Evolutionary conservation across 2,113 vertebrate species (phyloP).

Genomic region (Steatornis caripensis): DNA sequence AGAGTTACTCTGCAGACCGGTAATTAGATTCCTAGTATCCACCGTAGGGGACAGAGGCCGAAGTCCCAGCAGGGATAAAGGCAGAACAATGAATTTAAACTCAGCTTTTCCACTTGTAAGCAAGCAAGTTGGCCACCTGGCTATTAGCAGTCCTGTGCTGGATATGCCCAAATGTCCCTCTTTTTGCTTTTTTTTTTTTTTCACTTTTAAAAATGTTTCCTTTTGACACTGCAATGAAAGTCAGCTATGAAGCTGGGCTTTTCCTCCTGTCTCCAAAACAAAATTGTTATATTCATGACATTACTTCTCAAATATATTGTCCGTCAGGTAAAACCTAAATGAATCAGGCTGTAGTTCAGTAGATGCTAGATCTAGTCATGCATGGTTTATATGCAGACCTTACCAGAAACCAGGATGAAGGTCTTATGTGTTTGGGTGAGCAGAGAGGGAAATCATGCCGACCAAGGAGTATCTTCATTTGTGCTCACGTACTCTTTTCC

Average conservation of each 20-base stretch:
- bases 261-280: background rate
- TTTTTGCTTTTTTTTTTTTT: background rate
- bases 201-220: background rate
- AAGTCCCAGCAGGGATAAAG: background rate
- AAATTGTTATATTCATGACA: background rate
- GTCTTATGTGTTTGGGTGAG: background rate
- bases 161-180: background rate
- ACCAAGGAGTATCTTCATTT: background rate
- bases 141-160: background rate
- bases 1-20: background rate
- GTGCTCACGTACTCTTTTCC: background rate
- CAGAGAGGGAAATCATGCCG: background rate
- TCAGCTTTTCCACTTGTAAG: background rate
- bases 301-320: background rate
- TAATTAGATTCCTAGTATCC: background rate
- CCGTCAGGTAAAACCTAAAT: background rate
- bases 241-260: background rate
- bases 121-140: background rate
- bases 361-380: background rate
- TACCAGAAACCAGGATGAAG: fast-evolving
- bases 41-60: background rate
- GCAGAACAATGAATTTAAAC: background rate
- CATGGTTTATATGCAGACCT: background rate
- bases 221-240: background rate
- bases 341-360: background rate